Base-by-base conservation (phyloP, 2,113 vertebrate species). In the Guaruba guarouba region DNA sequence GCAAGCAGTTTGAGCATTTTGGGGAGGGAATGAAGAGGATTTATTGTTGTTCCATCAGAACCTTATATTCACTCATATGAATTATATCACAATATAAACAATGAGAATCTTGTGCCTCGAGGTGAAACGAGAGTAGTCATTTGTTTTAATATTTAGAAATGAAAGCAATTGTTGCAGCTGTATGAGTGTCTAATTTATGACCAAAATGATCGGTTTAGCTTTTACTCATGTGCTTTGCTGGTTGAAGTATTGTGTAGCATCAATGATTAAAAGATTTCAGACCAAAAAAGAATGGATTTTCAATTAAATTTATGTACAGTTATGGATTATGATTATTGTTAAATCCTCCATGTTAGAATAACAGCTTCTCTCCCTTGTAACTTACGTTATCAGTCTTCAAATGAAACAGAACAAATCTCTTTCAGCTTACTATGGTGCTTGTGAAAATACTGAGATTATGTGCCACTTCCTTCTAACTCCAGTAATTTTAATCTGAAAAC, bases 111-210 rank as follows among this genome's bases (percentile, higher is more conserved):
- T 93, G 90, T 78, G 82, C 92, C 91, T 97, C 91, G 94, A 95
- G 73, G 76, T 95, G 95, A 95, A 94, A 95, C 2, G 23, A 93
- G 95, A 96, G 43, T 24, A 90, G 86, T 87, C 29, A 84, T 86
- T 97, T 96, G 55, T 83, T 95, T 97, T 94, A 94, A 92, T 96
- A 85, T 93, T 94, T 93, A 92, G 63, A 95, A 92, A 82, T 70
- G 5, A 80, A 92, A 95, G 68, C 69, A 81, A 70, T 33, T 54
- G 57, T 61, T 94, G 41, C 51, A 88, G 76, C 57, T 80, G 43
- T 35, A 52, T n/a, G 39, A 95, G 75, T 68, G 57, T 69, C 46
- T 75, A 90, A 61, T 89, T 94, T 85, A 91, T 67, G 76, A 57
- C 74, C 49, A 77, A 71, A 92, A 84, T 37, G 54, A 76, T 51